phyloP scores from a whole-genome alignment of 2,113 vertebrate species.

The Cyprinodon variegatus region DNA sequence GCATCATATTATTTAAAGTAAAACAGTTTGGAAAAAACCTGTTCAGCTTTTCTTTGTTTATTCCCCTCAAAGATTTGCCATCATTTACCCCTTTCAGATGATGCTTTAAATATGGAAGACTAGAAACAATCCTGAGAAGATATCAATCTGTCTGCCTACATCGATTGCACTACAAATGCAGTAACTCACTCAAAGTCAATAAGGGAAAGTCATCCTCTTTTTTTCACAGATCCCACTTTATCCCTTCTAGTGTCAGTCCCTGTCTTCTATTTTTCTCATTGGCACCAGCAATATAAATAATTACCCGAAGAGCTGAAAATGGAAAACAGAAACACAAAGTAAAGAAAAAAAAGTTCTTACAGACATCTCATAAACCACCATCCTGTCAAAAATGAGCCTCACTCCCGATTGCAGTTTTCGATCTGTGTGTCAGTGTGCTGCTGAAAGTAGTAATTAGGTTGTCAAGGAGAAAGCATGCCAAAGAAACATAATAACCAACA shows the following conservation, averaged over 20 bases:
- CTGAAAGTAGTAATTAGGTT: conserved; percentile 74
- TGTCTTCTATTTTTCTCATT: conserved; percentile 30
- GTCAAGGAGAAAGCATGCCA: conserved; percentile 65
- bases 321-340: conserved; percentile 41
- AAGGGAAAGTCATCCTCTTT: conserved; percentile 15
- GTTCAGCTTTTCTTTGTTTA: neutral
- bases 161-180: conserved; percentile 6
- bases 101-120: neutral
- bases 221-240: conserved; percentile 15
- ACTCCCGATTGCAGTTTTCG: conserved; percentile 62
- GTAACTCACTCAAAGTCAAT: conserved; percentile 7
- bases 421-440: conserved; percentile 60
- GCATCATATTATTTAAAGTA: neutral
- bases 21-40: neutral
- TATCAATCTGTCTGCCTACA: conserved; percentile 16
- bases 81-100: neutral
- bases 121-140: neutral
- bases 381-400: conserved; percentile 64
- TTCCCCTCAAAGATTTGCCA: neutral
- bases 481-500: conserved; percentile 56
- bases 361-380: conserved; percentile 66
- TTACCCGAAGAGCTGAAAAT: conserved; percentile 26
- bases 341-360: conserved; percentile 26
- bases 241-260: neutral
- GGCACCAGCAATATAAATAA: conserved; percentile 52